Evolutionary conservation across 2,888 invertebrate genomes (phyloP).

Genomic region (Fabriciana adippe): DNA sequence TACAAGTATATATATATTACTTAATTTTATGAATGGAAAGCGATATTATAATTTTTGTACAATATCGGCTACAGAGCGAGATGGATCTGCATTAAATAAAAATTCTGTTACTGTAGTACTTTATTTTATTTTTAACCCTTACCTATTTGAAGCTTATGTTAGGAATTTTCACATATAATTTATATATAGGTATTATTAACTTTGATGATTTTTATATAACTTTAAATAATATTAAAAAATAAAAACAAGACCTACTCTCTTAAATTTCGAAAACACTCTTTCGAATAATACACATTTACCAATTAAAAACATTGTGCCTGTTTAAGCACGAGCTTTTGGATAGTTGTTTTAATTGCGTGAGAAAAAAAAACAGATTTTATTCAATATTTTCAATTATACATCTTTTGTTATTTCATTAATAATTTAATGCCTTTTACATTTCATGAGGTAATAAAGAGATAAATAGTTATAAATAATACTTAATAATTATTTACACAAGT

Average conservation of each 20-base stretch:
- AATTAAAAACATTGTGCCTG: no score
- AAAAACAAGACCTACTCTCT: no score
- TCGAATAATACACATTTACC: no score
- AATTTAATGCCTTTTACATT: no score
- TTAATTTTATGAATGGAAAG: slow-evolving; percentile 65
- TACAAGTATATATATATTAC: slow-evolving; percentile 56
- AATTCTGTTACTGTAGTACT: slow-evolving; percentile 79
- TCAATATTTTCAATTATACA: background rate
- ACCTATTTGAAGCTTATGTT: background rate
- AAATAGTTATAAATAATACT: no score
- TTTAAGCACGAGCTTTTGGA: no score
- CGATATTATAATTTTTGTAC: slow-evolving; percentile 81
- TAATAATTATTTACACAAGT: no score
- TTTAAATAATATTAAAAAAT: background rate
- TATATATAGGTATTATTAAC: no score
- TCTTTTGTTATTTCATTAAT: no score
- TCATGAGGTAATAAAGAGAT: no score
- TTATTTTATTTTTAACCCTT: slow-evolving; percentile 52
- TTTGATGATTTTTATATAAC: no score
- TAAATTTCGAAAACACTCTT: no score
- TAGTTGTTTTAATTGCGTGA: background rate
- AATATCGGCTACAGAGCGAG: slow-evolving; percentile 79
- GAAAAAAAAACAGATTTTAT: background rate
- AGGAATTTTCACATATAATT: background rate
- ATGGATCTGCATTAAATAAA: slow-evolving; percentile 81